These are phyloP conservation scores for Phrynosoma platyrhinos DNA, from an alignment of 2,113 vertebrate species.

Conservation along the genomic window DNA sequence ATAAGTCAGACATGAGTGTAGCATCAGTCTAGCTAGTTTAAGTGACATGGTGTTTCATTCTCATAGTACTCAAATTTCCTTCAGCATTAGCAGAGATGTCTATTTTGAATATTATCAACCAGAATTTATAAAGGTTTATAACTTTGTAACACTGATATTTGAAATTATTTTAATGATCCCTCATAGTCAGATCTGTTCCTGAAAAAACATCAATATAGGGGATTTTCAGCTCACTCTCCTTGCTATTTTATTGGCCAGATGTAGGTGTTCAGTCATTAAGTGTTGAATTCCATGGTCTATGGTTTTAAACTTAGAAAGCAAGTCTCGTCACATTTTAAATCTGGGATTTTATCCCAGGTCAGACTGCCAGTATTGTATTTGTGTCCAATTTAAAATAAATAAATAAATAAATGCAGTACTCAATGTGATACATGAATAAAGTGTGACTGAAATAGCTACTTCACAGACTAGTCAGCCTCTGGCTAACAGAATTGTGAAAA, in stretches of 20 bases:
- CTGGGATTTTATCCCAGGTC: background rate
- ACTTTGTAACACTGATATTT: background rate
- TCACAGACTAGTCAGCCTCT: conserved; percentile 6
- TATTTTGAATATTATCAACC: background rate
- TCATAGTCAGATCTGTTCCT: background rate
- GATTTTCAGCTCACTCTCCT: background rate
- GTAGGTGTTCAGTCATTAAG: no score
- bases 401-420: background rate
- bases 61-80: background rate
- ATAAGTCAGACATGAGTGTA: background rate
- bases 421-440: conserved; percentile 12
- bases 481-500: conserved; percentile 11
- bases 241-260: background rate
- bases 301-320: background rate
- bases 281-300: background rate
- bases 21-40: background rate
- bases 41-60: background rate
- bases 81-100: background rate
- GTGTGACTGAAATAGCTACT: conserved; percentile 13
- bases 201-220: background rate
- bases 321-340: background rate
- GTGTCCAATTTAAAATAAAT: background rate
- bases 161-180: background rate
- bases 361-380: background rate
- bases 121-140: background rate